Evolutionary conservation across 2,113 vertebrate genomes (phyloP).

Genomic region (Centrocercus urophasianus): DNA sequence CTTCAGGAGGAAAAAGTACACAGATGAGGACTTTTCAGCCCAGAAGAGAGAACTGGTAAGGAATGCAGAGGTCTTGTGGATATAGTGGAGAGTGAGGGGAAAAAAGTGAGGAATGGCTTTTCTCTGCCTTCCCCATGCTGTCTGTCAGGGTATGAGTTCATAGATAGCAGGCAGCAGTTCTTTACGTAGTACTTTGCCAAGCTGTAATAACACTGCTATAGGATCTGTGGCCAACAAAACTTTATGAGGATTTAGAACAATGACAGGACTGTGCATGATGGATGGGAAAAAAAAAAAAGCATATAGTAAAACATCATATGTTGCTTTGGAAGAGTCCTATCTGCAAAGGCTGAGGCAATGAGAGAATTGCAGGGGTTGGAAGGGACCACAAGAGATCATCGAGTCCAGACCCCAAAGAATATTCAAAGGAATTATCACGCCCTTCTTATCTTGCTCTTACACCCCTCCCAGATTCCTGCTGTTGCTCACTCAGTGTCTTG

Average conservation of each 20-base stretch:
- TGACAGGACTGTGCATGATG: neutral
- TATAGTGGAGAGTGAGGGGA: neutral
- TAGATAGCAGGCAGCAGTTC: neutral
- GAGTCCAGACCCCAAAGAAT: neutral
- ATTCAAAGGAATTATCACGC: neutral
- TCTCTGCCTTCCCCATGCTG: neutral
- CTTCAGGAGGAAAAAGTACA: neutral
- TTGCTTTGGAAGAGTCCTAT: neutral
- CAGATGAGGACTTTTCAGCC: neutral
- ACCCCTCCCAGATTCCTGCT: neutral
- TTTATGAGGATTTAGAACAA: neutral
- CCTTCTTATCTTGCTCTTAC: neutral
- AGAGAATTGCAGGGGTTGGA: neutral
- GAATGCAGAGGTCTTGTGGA: neutral
- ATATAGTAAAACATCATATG: neutral
- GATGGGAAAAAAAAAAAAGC: neutral
- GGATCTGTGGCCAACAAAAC: neutral
- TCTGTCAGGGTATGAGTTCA: neutral
- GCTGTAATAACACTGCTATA: neutral
- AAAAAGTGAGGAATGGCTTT: neutral
- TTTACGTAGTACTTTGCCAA: neutral
- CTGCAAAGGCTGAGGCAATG: neutral
- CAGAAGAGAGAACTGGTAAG: neutral
- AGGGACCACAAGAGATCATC: no score
- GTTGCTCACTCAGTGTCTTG: neutral